A percentile compares a stretch with the other conserved stretches of the same genome.
Conservation (phyloP, 2,797 vertebrate genomes). For the Pseudotriccus pelzelni region DNA sequence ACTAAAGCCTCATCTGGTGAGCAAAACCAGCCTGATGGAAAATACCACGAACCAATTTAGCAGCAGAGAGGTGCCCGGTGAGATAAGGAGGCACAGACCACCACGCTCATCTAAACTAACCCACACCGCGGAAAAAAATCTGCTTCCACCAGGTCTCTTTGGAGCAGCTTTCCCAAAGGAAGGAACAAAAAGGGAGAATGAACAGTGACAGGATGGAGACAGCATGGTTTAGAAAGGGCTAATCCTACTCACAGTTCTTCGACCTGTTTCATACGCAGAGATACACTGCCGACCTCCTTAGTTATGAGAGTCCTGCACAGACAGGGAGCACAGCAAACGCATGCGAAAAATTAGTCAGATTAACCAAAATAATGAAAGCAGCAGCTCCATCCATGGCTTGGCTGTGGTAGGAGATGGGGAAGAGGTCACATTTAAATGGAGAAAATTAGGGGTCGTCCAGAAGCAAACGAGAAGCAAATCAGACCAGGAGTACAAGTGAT, state of each 20-base stretch:
- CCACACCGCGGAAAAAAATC: neutral
- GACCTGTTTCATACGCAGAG: constrained; percentile 99
- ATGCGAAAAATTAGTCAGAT: constrained; percentile 83
- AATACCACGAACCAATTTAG: neutral
- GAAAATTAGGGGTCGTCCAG: constrained; percentile 37
- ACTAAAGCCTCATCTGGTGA: neutral
- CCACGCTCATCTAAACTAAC: neutral
- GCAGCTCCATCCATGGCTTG: constrained; percentile 58
- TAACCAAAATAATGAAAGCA: constrained; percentile 71
- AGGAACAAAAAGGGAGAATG: constrained; percentile 11
- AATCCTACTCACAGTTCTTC: constrained; percentile 99
- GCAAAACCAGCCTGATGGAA: neutral
- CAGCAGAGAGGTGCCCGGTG: neutral
- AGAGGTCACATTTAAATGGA: constrained; percentile 41
- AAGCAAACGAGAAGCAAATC: constrained; percentile 52
- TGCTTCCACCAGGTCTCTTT: neutral
- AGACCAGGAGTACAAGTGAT: constrained; percentile 18
- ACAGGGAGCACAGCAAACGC: constrained; percentile 83
- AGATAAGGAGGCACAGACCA: neutral
- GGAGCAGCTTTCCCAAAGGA: constrained; percentile 33
- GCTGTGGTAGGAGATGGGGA: constrained; percentile 32
- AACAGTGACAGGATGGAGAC: constrained; percentile 56
- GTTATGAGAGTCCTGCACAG: constrained; percentile 89
- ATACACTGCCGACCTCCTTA: constrained; percentile 99
- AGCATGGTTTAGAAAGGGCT: constrained; percentile 66